phyloP scores from a whole-genome alignment of 2,888 invertebrate genomes.

The Hypsopygia costalis region DNA sequence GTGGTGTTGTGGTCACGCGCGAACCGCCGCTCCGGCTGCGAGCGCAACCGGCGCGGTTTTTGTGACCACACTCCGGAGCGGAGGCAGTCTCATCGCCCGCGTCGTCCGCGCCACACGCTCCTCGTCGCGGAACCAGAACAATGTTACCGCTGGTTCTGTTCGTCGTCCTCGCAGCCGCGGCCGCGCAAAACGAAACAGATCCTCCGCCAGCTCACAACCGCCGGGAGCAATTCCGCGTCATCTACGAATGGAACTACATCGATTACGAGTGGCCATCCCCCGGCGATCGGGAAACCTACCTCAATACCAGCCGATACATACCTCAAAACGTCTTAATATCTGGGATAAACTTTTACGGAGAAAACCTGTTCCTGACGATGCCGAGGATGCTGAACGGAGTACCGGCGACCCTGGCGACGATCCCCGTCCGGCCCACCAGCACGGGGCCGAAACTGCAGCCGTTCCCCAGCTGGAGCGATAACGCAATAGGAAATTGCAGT shows the following conservation, averaged over 20 bases:
- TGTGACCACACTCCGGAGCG: conserved; percentile 38
- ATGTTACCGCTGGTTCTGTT: conserved; percentile 54
- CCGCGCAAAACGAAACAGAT: conserved; percentile 57
- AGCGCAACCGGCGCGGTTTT: conserved; percentile 25
- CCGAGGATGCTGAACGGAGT: conserved; percentile 86
- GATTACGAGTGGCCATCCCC: conserved; percentile 85
- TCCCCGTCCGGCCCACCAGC: conserved; percentile 68
- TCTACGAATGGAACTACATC: conserved; percentile 86
- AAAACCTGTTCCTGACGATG: conserved; percentile 84
- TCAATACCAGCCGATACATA: conserved; percentile 81
- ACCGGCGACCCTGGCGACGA: conserved; percentile 84
- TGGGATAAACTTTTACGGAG: conserved; percentile 84
- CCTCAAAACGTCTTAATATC: conserved; percentile 85
- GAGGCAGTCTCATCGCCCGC: conserved; percentile 58
- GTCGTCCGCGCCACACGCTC: conserved; percentile 59
- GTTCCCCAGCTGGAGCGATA: conserved; percentile 87
- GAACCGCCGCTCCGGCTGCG: conserved; percentile 25
- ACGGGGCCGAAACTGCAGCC: conserved; percentile 82
- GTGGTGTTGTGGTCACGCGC: conserved; percentile 46
- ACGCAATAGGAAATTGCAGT: conserved; percentile 83
- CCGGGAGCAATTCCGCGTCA: conserved; percentile 83
- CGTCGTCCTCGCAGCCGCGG: conserved; percentile 56
- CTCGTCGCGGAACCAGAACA: conserved; percentile 31
- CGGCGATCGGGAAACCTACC: conserved; percentile 73
- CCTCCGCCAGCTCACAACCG: conserved; percentile 46